Evolutionary conservation across 2,888 invertebrate species (phyloP).

Genomic region (Pristionchus fissidentatus): DNA sequence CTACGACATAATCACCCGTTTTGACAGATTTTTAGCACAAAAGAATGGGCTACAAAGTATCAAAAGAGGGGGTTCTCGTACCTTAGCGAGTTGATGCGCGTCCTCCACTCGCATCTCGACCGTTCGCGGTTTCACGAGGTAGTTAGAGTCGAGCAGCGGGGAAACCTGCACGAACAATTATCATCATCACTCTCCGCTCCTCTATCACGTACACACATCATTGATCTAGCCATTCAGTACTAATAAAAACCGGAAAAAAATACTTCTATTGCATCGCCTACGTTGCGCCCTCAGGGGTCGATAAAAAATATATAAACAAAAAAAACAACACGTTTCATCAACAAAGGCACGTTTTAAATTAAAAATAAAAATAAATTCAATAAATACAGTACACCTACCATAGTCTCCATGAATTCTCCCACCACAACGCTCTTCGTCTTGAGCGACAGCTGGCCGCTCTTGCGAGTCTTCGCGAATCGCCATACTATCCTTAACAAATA

Average conservation of each 20-base stretch:
- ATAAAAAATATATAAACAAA: too few relatives aligned
- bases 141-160: slow-evolving; percentile 63
- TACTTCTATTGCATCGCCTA: too few relatives aligned
- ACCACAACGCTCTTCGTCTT: slow-evolving; percentile 67
- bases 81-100: slow-evolving; percentile 72
- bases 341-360: background rate
- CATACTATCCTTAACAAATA: slow-evolving; percentile 72
- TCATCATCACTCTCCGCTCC: background rate
- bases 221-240: background rate
- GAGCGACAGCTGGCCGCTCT: slow-evolving; percentile 65
- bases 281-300: too few relatives aligned
- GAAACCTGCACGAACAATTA: slow-evolving; percentile 33
- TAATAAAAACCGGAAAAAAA: background rate
- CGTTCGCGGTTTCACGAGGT: slow-evolving; percentile 63
- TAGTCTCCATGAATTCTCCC: slow-evolving; percentile 56
- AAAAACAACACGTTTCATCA: too few relatives aligned
- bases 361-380: background rate
- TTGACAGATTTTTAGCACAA: background rate
- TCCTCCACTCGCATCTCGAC: slow-evolving; percentile 66
- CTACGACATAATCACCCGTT: background rate
- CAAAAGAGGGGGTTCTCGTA: too few relatives aligned
- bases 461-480: slow-evolving; percentile 72
- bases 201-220: background rate
- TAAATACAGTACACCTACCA: slow-evolving; percentile 51
- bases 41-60: background rate